These are phyloP conservation scores for Oikopleura dioica DNA, from an alignment of 23 tunicate species.

Conservation along the genomic window DNA sequence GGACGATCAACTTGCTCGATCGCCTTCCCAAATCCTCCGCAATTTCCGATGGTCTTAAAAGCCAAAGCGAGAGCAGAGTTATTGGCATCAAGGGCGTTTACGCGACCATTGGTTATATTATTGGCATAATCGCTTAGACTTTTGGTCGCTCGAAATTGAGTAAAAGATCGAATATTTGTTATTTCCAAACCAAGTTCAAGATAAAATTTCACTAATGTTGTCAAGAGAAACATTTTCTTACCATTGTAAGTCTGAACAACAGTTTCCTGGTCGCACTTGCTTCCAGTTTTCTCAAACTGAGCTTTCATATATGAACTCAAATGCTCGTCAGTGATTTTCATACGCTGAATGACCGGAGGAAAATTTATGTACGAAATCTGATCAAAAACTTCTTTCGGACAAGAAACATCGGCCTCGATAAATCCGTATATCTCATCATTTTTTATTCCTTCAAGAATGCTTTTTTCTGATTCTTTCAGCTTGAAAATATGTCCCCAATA, in stretches of 20 bases:
- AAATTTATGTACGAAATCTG: neutral
- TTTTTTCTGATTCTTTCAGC: neutral
- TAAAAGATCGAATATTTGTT: neutral
- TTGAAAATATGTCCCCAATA: neutral
- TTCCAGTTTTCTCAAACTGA: neutral
- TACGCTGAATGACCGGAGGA: neutral
- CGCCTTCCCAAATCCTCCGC: neutral
- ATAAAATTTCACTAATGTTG: neutral
- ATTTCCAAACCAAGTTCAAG: neutral
- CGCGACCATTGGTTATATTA: neutral
- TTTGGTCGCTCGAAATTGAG: too few relatives aligned
- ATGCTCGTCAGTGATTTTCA: neutral
- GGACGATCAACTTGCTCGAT: neutral
- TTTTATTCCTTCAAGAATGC: neutral
- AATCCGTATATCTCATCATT: neutral
- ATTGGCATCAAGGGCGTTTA: neutral
- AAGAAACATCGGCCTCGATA: neutral
- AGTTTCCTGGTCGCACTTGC: neutral
- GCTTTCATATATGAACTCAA: neutral
- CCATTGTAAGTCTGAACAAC: neutral
- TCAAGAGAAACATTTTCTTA: neutral
- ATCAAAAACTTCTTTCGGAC: neutral
- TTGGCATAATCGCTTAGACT: neutral
- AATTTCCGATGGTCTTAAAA: neutral
- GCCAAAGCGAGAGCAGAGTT: neutral